These are phyloP conservation scores for Tachina fera DNA, from an alignment of 2,888 invertebrate genomes.

Conservation along the genomic window DNA sequence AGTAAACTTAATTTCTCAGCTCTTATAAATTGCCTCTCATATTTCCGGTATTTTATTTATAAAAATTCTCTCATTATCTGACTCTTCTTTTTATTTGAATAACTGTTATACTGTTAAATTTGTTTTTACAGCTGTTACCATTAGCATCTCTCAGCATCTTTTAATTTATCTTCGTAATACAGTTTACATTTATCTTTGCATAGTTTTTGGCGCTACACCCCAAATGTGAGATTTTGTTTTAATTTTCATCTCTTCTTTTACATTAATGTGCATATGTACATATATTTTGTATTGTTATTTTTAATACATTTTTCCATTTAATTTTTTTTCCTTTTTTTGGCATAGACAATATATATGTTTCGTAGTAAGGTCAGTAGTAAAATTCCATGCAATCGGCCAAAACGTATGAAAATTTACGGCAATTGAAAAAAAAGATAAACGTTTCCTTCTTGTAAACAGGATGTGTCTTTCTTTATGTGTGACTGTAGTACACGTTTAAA, in stretches of 20 bases:
- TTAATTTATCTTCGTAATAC: not conserved
- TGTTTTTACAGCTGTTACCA: constrained; percentile 6
- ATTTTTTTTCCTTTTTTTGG: not conserved
- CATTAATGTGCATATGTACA: not conserved
- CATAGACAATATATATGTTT: constrained; percentile 51
- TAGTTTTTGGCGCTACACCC: constrained; percentile 67
- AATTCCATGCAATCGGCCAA: constrained; percentile 60
- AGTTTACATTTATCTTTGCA: constrained; percentile 24
- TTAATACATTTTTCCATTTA: not conserved
- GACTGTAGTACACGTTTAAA: not conserved
- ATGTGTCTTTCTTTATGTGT: constrained; percentile 1
- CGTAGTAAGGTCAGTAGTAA: constrained; percentile 70
- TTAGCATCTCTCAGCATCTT: constrained; percentile 41
- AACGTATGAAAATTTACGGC: constrained; percentile 57
- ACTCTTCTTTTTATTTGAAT: not conserved
- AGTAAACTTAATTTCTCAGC: not conserved
- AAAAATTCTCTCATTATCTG: not conserved
- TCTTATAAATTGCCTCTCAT: not conserved
- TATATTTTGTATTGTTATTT: constrained; percentile 22
- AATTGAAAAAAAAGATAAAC: constrained; percentile 2
- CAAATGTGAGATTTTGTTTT: not conserved
- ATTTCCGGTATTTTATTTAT: not conserved
- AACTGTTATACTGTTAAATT: constrained; percentile 39
- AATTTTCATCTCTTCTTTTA: constrained; percentile 44
- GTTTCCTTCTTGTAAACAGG: not conserved